Evolutionary conservation across 2,888 invertebrate species (phyloP).

Genomic region (Papilio elwesi): DNA sequence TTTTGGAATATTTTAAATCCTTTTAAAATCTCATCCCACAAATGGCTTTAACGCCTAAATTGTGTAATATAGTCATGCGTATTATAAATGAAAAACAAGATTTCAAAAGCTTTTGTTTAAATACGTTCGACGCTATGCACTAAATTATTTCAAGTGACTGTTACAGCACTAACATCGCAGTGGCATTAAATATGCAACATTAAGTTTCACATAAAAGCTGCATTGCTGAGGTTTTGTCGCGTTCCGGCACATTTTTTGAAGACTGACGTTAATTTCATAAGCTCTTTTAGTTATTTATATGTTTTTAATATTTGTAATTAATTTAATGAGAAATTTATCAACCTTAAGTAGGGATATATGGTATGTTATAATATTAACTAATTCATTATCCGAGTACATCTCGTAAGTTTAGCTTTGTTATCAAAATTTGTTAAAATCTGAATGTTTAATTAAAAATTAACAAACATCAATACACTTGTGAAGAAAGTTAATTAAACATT

Average conservation of each 20-base stretch:
- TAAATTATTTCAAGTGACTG: constrained; percentile 40
- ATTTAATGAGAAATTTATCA: constrained; percentile 47
- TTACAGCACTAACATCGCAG: constrained; percentile 51
- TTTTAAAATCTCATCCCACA: too few relatives aligned
- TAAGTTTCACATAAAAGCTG: constrained; percentile 66
- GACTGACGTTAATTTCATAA: constrained; percentile 61
- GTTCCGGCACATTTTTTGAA: constrained; percentile 57
- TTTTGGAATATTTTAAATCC: too few relatives aligned
- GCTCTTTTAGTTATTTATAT: constrained; percentile 57
- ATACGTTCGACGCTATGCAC: constrained; percentile 31
- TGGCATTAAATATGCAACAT: constrained; percentile 63
- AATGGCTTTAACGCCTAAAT: too few relatives aligned
- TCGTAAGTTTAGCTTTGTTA: too few relatives aligned
- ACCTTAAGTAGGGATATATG: too few relatives aligned
- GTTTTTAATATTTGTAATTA: constrained; percentile 22
- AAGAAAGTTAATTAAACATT: too few relatives aligned
- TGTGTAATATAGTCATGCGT: not conserved
- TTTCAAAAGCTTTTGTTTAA: constrained; percentile 34
- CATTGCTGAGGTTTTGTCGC: constrained; percentile 56
- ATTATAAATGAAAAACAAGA: constrained; percentile 11
- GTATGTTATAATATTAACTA: too few relatives aligned
- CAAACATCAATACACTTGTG: too few relatives aligned
- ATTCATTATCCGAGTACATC: too few relatives aligned
- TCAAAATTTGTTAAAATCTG: too few relatives aligned
- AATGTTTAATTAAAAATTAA: too few relatives aligned